Conservation (phyloP, 2,888 invertebrate genomes). For the Leucophenga montana region DNA sequence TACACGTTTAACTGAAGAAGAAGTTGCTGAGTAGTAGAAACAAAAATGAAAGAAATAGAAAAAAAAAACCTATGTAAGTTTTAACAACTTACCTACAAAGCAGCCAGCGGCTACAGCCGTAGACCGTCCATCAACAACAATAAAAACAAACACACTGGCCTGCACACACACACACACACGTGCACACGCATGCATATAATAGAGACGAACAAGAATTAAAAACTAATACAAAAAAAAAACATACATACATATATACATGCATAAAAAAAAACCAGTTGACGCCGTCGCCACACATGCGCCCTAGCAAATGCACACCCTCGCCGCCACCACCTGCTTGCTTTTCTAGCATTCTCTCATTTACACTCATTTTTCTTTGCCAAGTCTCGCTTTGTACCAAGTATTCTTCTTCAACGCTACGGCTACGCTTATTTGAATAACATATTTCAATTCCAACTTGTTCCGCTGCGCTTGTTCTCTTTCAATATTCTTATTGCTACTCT, state of each 20-base stretch:
- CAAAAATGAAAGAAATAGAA: no score
- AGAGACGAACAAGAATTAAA: neutral
- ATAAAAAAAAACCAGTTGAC: conserved; percentile 10
- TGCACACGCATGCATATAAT: neutral
- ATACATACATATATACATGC: no score
- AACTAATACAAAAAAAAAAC: neutral
- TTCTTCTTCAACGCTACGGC: conserved; percentile 30
- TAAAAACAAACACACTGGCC: conserved; percentile 34
- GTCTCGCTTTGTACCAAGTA: neutral
- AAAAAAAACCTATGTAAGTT: no score
- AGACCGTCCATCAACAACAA: conserved; percentile 23
- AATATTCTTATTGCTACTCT: neutral
- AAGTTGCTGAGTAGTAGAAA: no score
- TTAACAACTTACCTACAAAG: conserved; percentile 46
- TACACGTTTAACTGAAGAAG: conserved; percentile 40
- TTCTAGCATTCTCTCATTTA: no score
- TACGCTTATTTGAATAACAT: conserved; percentile 32
- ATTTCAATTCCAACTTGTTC: conserved; percentile 24
- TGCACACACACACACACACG: no score
- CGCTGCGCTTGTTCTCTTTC: neutral
- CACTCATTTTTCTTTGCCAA: no score
- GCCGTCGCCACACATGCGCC: conserved; percentile 12
- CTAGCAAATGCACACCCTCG: no score
- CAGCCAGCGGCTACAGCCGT: conserved; percentile 48
- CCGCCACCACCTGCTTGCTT: neutral